These are phyloP conservation scores for Trypoxylon attenuatum DNA, from an alignment of 2,888 invertebrate species.

Conservation along the genomic window DNA sequence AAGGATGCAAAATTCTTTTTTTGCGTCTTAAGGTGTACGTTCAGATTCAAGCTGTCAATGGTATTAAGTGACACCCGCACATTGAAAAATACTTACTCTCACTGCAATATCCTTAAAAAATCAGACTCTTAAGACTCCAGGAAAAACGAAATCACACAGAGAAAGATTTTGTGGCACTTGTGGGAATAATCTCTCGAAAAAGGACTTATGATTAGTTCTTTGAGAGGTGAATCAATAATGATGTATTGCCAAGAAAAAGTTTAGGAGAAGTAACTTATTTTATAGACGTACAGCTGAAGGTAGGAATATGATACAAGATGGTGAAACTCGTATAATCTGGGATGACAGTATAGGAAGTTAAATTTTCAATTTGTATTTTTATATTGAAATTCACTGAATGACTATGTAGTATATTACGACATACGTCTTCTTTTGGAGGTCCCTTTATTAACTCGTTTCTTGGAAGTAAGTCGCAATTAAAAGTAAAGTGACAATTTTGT, in stretches of 20 bases:
- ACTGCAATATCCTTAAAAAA: no score
- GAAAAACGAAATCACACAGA: conserved; percentile 16
- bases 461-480: conserved; percentile 20
- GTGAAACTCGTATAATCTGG: conserved; percentile 19
- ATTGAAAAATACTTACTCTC: conserved; percentile 44
- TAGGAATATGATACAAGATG: background rate
- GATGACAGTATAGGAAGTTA: conserved; percentile 34
- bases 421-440: conserved; percentile 47
- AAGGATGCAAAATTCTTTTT: conserved; percentile 41
- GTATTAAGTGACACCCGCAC: conserved; percentile 44
- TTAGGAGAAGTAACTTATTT: conserved; percentile 37
- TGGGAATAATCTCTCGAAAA: no score
- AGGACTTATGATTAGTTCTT: no score
- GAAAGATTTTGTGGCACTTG: conserved; percentile 25
- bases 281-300: conserved; percentile 22
- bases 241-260: conserved; percentile 15
- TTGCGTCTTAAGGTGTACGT: conserved; percentile 31
- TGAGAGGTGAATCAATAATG: no score
- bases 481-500: conserved; percentile 31
- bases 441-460: conserved; percentile 41
- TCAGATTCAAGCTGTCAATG: conserved; percentile 33
- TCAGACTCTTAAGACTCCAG: no score
- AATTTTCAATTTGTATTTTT: conserved; percentile 69
- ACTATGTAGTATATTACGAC: conserved; percentile 51
- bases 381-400: conserved; percentile 62